These are phyloP conservation scores for Mobula hypostoma DNA, from an alignment of 2,113 vertebrate species.

Conservation along the genomic window DNA sequence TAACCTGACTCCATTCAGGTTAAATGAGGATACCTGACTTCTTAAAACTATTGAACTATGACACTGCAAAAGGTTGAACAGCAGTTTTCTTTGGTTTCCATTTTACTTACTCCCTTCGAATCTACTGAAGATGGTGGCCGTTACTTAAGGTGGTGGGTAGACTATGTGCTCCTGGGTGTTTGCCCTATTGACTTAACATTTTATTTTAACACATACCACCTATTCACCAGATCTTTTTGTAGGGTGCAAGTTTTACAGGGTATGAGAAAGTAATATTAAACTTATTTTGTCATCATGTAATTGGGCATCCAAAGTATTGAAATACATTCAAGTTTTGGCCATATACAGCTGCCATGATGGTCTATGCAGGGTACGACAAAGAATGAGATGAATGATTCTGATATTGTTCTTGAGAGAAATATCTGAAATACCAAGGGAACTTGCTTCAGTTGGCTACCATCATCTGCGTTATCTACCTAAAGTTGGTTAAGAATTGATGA, in stretches of 20 bases:
- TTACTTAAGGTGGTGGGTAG: background rate
- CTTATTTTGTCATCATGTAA: background rate
- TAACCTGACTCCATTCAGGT: constrained; percentile 31
- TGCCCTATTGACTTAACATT: background rate
- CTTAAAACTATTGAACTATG: background rate
- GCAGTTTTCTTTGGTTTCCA: constrained; percentile 19
- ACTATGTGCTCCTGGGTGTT: background rate
- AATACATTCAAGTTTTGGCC: background rate
- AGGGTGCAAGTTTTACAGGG: background rate
- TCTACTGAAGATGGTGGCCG: background rate
- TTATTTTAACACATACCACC: background rate
- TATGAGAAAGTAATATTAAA: background rate
- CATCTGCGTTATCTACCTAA: background rate
- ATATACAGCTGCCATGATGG: background rate
- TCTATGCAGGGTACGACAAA: background rate
- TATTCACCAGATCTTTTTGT: background rate
- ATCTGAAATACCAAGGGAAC: background rate
- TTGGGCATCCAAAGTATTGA: background rate
- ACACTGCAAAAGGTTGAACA: constrained; percentile 10
- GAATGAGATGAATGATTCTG: background rate
- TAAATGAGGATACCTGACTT: constrained; percentile 30
- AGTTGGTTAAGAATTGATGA: background rate
- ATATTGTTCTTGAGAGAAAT: background rate
- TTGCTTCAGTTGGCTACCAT: background rate
- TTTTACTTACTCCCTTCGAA: background rate